phyloP scores from a whole-genome alignment of 2,113 vertebrate genomes.

The Sterrhoptilus dennistouni region DNA sequence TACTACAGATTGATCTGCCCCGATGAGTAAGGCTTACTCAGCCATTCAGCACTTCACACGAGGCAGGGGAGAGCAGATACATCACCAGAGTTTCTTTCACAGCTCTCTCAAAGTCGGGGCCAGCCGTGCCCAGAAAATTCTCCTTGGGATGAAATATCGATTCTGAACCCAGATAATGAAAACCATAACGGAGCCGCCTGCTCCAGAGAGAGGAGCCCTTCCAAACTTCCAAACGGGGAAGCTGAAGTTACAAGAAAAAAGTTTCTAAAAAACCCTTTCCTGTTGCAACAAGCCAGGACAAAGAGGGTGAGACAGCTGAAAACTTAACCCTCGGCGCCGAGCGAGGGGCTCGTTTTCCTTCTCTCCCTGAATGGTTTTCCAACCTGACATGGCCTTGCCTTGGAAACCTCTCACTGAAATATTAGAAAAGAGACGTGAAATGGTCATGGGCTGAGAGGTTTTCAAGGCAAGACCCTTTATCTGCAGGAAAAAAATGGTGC shows the following conservation, averaged over 20 bases:
- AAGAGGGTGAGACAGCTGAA: conserved; percentile 52
- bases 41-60: not conserved
- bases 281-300: conserved; percentile 64
- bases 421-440: fast-evolving
- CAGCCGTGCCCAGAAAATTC: not conserved
- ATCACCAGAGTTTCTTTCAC: not conserved
- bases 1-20: not conserved
- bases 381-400: not conserved
- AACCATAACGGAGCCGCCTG: not conserved
- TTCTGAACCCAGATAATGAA: not conserved
- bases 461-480: not conserved
- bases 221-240: conserved; percentile 51
- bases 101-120: not conserved
- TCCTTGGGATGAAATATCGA: not conserved
- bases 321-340: conserved; percentile 56
- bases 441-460: not conserved
- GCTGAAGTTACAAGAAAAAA: conserved; percentile 53
- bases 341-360: not conserved
- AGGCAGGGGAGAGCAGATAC: not conserved
- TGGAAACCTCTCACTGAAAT: not conserved
- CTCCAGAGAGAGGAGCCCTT: conserved; percentile 12
- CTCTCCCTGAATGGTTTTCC: not conserved
- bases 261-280: conserved; percentile 64
- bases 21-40: conserved; percentile 49
- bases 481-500: not conserved